A percentile compares a stretch with the other conserved stretches of the same genome.
phyloP scores from a whole-genome alignment of 2,888 invertebrate species.

The Agrochola litura region DNA sequence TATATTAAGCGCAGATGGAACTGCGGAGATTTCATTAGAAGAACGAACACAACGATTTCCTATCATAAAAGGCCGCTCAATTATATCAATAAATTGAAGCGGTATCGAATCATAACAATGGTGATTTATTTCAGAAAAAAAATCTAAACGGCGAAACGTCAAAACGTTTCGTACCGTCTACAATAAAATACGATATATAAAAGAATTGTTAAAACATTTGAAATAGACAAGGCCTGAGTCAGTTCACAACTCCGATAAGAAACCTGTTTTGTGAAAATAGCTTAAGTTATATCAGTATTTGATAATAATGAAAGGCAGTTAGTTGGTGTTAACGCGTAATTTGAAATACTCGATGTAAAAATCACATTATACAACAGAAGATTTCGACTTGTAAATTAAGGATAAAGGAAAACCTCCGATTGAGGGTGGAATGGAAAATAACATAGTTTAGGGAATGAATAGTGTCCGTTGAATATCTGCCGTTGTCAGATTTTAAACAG shows the following conservation, averaged over 20 bases:
- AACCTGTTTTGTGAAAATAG: slow-evolving; percentile 75
- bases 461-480: slow-evolving; percentile 54
- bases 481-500: slow-evolving; percentile 85
- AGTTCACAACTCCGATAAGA: slow-evolving; percentile 82
- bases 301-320: slow-evolving; percentile 62
- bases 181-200: slow-evolving; percentile 60
- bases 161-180: slow-evolving; percentile 49
- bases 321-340: slow-evolving; percentile 52
- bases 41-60: slow-evolving; percentile 11
- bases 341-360: slow-evolving; percentile 50
- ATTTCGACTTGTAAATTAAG: slow-evolving; percentile 35
- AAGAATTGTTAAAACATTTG: slow-evolving; percentile 68
- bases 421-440: slow-evolving; percentile 33
- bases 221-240: slow-evolving; percentile 83
- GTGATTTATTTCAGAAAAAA: slow-evolving; percentile 25
- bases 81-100: slow-evolving; percentile 23
- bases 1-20: slow-evolving; percentile 29
- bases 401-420: slow-evolving; percentile 19
- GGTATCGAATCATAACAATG: slow-evolving; percentile 18
- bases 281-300: slow-evolving; percentile 54
- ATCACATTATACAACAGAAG: slow-evolving; percentile 41
- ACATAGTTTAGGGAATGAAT: slow-evolving; percentile 33
- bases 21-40: slow-evolving; percentile 33
- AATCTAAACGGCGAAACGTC: slow-evolving; percentile 34
- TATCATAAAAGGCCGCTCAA: slow-evolving; percentile 24